Evolutionary conservation across 2,113 vertebrate species (phyloP).

Genomic region (Brachyhypopomus gauderio): DNA sequence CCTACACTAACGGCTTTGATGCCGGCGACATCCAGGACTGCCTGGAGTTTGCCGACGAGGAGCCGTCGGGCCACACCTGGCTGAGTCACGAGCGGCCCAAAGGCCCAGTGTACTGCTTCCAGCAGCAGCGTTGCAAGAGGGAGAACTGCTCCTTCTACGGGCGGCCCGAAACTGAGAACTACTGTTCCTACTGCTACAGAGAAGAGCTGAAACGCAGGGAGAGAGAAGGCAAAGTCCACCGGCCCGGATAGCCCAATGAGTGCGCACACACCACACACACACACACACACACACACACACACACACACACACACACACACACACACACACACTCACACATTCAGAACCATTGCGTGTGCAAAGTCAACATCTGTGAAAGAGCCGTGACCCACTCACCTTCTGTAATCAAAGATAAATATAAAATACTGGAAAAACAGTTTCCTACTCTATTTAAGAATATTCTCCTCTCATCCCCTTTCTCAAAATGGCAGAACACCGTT

Average conservation of each 20-base stretch:
- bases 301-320: slow-evolving; percentile 22
- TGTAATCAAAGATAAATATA: slow-evolving; percentile 66
- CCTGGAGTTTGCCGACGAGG: slow-evolving; percentile 91
- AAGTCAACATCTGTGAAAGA: neutral
- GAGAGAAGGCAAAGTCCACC: slow-evolving; percentile 79
- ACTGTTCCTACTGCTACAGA: slow-evolving; percentile 97
- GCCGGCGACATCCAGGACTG: slow-evolving; percentile 84
- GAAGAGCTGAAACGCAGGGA: slow-evolving; percentile 94
- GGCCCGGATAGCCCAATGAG: slow-evolving; percentile 73
- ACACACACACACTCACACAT: slow-evolving; percentile 21
- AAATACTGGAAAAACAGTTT: slow-evolving; percentile 65
- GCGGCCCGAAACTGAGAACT: slow-evolving; percentile 93
- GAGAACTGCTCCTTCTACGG: slow-evolving; percentile 98
- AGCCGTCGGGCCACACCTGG: slow-evolving; percentile 77
- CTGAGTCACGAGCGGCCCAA: slow-evolving; percentile 85
- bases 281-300: too few species aligned
- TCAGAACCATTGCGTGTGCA: slow-evolving; percentile 13
- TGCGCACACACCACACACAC: slow-evolving; percentile 36
- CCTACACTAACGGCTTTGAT: slow-evolving; percentile 89
- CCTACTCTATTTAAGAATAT: slow-evolving; percentile 69
- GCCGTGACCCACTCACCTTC: slow-evolving; percentile 57
- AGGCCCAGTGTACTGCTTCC: slow-evolving; percentile 84
- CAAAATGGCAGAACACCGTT: slow-evolving; percentile 63
- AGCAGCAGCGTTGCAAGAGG: slow-evolving; percentile 92
- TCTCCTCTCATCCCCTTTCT: slow-evolving; percentile 64